Base-by-base conservation (phyloP, 2,797 vertebrate genomes). In the Acestrorhynchus altus region DNA sequence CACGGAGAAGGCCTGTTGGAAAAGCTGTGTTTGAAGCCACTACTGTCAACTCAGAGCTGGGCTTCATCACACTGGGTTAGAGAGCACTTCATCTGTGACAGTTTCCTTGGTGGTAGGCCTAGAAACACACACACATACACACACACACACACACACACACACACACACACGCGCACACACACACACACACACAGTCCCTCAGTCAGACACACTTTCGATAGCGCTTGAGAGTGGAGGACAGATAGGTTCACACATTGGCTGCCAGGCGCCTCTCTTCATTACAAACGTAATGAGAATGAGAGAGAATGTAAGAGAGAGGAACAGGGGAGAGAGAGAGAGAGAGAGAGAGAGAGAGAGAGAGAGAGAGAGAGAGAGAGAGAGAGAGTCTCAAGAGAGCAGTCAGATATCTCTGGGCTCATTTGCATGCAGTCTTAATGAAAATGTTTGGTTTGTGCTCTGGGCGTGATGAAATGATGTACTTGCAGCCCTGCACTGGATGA, bases 391-490 rank as follows among this genome's bases (percentile, higher is more conserved):
- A 46, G 87, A 85, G 87, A 88, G 72, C 51, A 79, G 42, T 74
- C 61, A 59, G 56, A 46, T 57, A 56, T 87, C 84, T 76, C 82
- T 46, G 71, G 82, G 84, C 85, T 88, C 85, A 88, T 88, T 84
- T 83, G 81, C 80, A 88, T 87, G 81, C 63, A 13, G 83, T 54
- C 83, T 82, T 84, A 85, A 88, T 88, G 83, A 84, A 88, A 85
- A 88, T 84, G 85, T 87, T 87, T 86, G 85, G 72, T 83, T 84
- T 84, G 82, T 81, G 86, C 83, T 85, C 80, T 88, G 35, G 26
- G 18, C 44, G 13, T 59, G 47, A 74, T 76, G 68, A 61, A 52
- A 71, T 68, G 57, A 80, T 76, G 64, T 70, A 20, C 59, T 51
- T 35, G 28, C 31, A 76, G 20, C 8, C 5, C 22, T 4, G 16